These are phyloP conservation scores for Phaetusa simplex DNA, from an alignment of 2,113 vertebrate genomes.

Conservation along the genomic window DNA sequence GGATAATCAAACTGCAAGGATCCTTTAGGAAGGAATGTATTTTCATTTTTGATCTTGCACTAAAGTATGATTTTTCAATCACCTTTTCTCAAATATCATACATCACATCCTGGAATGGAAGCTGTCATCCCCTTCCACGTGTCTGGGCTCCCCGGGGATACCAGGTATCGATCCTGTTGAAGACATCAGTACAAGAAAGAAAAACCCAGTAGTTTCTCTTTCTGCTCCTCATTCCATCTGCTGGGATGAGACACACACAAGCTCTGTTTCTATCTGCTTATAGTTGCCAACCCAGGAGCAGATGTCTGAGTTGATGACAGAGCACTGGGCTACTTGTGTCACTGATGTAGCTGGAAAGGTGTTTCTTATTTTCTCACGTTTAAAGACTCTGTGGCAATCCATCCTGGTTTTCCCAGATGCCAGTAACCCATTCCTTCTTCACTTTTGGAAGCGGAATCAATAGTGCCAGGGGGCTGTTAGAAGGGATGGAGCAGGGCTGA, in stretches of 20 bases:
- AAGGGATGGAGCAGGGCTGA: not conserved
- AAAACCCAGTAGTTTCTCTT: not conserved
- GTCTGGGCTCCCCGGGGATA: not conserved
- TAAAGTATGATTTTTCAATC: not conserved
- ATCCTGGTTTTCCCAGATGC: not conserved
- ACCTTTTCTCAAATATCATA: not conserved
- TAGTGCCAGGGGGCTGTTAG: not conserved
- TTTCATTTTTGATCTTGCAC: not conserved
- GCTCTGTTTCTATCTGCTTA: not conserved
- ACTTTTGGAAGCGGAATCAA: not conserved
- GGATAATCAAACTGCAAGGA: not conserved
- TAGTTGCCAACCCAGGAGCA: not conserved
- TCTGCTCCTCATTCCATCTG: not conserved
- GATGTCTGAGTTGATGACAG: not conserved
- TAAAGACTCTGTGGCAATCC: not conserved
- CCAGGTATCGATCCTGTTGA: not conserved
- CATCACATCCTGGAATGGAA: not conserved
- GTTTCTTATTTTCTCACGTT: not conserved
- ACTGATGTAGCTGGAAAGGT: not conserved
- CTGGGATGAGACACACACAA: not conserved
- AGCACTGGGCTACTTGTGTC: not conserved
- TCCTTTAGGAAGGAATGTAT: not conserved
- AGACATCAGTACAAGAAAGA: not conserved
- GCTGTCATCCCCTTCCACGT: not conserved
- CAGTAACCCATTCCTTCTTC: not conserved